Conservation (phyloP, 1,140 invertebrate genomes). For the Diplogasteroides magnus region DNA sequence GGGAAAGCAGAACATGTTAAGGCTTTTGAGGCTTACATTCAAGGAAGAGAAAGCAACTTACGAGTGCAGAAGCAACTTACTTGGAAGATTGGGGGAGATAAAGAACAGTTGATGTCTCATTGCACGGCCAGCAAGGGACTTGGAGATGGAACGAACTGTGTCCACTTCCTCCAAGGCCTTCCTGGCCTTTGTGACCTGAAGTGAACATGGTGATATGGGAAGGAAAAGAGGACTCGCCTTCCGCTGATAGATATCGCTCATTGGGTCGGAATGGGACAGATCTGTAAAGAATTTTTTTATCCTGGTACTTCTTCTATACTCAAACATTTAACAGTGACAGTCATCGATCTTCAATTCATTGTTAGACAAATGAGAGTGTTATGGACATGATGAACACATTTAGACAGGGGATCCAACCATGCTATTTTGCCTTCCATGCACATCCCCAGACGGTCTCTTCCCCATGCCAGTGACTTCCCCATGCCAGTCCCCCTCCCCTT, state of each 20-base stretch:
- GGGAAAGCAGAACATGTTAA: slow-evolving; percentile 63
- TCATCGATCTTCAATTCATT: too few relatives aligned
- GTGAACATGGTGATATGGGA: too few relatives aligned
- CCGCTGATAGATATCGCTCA: slow-evolving; percentile 77
- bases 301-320: too few relatives aligned
- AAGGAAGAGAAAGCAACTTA: too few relatives aligned
- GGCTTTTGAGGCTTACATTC: slow-evolving; percentile 62
- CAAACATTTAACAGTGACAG: too few relatives aligned
- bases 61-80: slow-evolving; percentile 10
- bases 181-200: slow-evolving; percentile 77
- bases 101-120: slow-evolving; percentile 72
- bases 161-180: slow-evolving; percentile 72
- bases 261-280: slow-evolving; percentile 78
- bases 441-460: too few relatives aligned
- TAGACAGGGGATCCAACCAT: too few relatives aligned
- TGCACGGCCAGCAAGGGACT: slow-evolving; percentile 83
- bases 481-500: neutral
- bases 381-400: too few relatives aligned
- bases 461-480: too few relatives aligned
- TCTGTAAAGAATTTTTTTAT: slow-evolving; percentile 62
- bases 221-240: too few relatives aligned
- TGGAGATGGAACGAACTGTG: slow-evolving; percentile 73
- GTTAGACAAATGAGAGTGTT: too few relatives aligned
- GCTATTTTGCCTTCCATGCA: too few relatives aligned
- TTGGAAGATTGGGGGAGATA: slow-evolving; percentile 14